These are phyloP conservation scores for Myzus persicae DNA, from an alignment of 1,140 invertebrate genomes.

Conservation along the genomic window DNA sequence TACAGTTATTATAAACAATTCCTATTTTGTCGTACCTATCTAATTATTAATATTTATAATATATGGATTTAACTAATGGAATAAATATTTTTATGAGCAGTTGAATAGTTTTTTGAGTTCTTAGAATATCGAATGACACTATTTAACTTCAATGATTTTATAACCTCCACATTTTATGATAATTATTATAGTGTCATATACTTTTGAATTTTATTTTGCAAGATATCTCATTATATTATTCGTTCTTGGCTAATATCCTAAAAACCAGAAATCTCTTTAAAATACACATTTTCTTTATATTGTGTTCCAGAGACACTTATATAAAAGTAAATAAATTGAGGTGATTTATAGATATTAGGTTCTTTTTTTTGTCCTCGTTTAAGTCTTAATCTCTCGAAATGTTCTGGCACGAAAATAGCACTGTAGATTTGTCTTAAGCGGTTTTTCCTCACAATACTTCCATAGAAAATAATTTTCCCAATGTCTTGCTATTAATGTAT, in stretches of 20 bases:
- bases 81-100: not conserved
- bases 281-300: not conserved
- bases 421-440: not conserved
- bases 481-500: not conserved
- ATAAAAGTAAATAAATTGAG: conserved; percentile 19
- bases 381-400: conserved; percentile 35
- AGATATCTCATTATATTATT: conserved; percentile 11
- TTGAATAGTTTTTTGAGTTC: not conserved
- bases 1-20: not conserved
- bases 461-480: conserved; percentile 6
- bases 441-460: not conserved
- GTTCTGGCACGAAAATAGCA: not conserved
- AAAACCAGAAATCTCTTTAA: conserved; percentile 5
- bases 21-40: not conserved
- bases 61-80: not conserved
- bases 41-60: not conserved
- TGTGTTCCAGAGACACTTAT: not conserved
- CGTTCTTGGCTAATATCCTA: conserved; percentile 27
- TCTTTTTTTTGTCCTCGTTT: conserved; percentile 1
- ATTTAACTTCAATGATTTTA: not conserved
- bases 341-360: conserved; percentile 8
- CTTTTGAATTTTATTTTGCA: not conserved
- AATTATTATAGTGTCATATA: conserved; percentile 1
- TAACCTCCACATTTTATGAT: not conserved
- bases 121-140: not conserved